Percentiles rank a stretch among this genome's conserved stretches.
Evolutionary conservation across 2,888 invertebrate species (phyloP).

Genomic region (Apeira syringaria): DNA sequence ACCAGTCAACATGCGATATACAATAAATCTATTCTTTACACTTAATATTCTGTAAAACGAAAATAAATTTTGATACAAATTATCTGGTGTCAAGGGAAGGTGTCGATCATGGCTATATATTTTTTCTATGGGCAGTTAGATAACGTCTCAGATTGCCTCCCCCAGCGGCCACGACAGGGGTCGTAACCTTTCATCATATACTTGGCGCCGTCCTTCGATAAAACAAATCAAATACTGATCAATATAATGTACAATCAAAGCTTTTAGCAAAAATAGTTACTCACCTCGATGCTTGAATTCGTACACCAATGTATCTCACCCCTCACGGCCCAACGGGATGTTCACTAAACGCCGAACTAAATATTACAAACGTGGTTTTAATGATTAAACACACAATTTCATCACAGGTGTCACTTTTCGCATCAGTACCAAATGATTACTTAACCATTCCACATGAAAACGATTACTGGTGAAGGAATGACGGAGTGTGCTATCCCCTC

Average conservation of each 20-base stretch:
- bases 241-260: conserved; percentile 39
- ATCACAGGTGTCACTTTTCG: conserved; percentile 27
- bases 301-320: conserved; percentile 14
- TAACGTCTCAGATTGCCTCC: conserved; percentile 52
- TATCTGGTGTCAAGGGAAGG: too few relatives aligned
- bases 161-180: conserved; percentile 51
- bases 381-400: conserved; percentile 26
- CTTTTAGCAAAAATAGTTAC: conserved; percentile 33
- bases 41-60: too few relatives aligned
- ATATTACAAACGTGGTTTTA: conserved; percentile 18
- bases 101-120: too few relatives aligned
- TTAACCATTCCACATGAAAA: conserved; percentile 68
- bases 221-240: conserved; percentile 60
- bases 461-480: conserved; percentile 38
- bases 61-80: too few relatives aligned
- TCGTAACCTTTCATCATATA: conserved; percentile 68
- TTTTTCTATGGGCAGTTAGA: conserved; percentile 52
- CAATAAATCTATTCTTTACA: too few relatives aligned
- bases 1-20: too few relatives aligned
- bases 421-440: conserved; percentile 56
- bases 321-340: background rate
- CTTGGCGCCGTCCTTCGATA: conserved; percentile 45
- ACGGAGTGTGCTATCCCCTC: conserved; percentile 39
- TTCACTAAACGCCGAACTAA: conserved; percentile 10
- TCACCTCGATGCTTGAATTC: conserved; percentile 46